Conservation (phyloP, 2,888 invertebrate species). For the Ferdinandea cuprea region DNA sequence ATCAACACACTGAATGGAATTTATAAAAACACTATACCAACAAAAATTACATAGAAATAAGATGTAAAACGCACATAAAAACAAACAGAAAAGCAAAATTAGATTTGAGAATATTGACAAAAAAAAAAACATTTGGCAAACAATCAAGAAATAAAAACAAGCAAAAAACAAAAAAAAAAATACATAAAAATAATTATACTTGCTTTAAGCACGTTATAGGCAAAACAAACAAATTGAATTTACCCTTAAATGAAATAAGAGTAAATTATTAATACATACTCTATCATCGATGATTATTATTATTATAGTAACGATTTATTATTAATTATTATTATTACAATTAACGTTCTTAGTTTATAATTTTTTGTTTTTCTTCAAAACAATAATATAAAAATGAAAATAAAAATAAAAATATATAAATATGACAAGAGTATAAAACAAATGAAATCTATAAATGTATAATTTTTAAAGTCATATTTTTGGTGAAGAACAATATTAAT, state of each 20-base stretch:
- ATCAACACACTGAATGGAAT: constrained; percentile 5
- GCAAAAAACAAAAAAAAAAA: constrained; percentile 52
- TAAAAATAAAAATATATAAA: constrained; percentile 67
- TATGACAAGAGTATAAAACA: constrained; percentile 43
- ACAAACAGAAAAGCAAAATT: constrained; percentile 52
- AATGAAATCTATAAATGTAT: constrained; percentile 42
- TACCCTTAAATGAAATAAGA: constrained; percentile 55
- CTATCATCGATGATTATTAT: constrained; percentile 69
- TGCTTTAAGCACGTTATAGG: constrained; percentile 64
- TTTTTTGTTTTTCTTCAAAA: constrained; percentile 62
- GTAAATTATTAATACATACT: constrained; percentile 65
- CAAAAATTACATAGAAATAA: constrained; percentile 46
- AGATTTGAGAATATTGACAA: constrained; percentile 43
- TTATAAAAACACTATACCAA: neutral
- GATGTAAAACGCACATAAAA: constrained; percentile 59
- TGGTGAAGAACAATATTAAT: constrained; percentile 73
- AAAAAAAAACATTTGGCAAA: constrained; percentile 47
- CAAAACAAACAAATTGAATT: constrained; percentile 74
- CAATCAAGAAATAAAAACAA: constrained; percentile 51
- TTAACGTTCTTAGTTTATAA: constrained; percentile 62
- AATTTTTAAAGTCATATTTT: constrained; percentile 73
- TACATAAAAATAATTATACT: constrained; percentile 40
- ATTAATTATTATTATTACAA: constrained; percentile 64
- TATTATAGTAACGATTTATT: constrained; percentile 57
- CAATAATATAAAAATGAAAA: constrained; percentile 75